These are phyloP conservation scores for Triplophysa tibetana DNA, from an alignment of 2,113 vertebrate species.

Conservation along the genomic window DNA sequence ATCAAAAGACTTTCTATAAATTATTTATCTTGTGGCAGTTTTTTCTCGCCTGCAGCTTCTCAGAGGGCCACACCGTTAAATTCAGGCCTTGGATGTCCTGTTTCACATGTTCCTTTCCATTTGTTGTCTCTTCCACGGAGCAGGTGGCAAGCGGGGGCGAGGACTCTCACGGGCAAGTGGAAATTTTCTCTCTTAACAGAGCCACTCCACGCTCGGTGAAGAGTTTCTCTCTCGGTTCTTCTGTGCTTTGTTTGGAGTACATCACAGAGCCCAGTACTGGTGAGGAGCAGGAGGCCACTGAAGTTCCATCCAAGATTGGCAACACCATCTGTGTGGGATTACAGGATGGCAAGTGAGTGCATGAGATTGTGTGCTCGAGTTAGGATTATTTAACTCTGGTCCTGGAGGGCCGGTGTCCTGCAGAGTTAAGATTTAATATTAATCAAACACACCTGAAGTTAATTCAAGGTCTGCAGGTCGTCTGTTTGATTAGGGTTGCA, in stretches of 20 bases:
- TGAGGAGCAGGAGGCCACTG: constrained; percentile 33
- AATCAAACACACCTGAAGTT: too few relatives aligned
- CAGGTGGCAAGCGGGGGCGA: constrained; percentile 82
- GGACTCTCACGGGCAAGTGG: constrained; percentile 75
- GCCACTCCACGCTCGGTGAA: constrained; percentile 78
- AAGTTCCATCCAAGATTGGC: constrained; percentile 48
- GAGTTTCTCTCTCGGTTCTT: constrained; percentile 77
- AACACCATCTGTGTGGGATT: constrained; percentile 81
- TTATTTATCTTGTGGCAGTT: constrained; percentile 36
- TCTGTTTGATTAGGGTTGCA: too few relatives aligned
- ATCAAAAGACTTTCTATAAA: constrained; percentile 44
- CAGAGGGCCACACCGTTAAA: constrained; percentile 18
- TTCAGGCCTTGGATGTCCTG: constrained; percentile 10
- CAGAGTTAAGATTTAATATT: too few relatives aligned
- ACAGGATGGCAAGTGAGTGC: constrained; percentile 80
- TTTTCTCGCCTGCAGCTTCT: constrained; percentile 21
- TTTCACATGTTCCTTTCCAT: constrained; percentile 14
- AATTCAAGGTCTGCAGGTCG: too few relatives aligned
- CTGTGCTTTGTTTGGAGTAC: constrained; percentile 82
- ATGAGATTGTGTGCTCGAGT: background rate
- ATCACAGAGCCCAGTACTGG: constrained; percentile 66
- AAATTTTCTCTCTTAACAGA: constrained; percentile 85
- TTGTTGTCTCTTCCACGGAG: constrained; percentile 22
- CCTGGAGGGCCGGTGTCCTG: too few relatives aligned
- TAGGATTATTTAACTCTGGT: too few relatives aligned